Percentiles rank a stretch among this genome's conserved stretches.
phyloP scores from a whole-genome alignment of 2,113 vertebrate species.

The Barnardius zonarius region DNA sequence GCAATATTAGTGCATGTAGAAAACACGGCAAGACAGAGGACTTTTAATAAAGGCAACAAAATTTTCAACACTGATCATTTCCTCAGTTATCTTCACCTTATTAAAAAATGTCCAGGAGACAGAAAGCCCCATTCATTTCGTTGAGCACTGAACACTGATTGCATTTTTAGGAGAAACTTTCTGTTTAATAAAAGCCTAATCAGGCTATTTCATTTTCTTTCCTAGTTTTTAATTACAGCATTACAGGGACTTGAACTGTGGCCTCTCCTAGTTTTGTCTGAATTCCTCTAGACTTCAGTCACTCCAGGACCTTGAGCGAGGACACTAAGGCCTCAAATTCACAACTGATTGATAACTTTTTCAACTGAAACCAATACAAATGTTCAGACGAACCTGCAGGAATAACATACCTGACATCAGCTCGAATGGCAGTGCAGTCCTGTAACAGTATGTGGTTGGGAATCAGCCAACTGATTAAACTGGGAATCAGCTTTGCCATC shows the following conservation, averaged over 20 bases:
- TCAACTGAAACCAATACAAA: neutral
- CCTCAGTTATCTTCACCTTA: conserved; percentile 28
- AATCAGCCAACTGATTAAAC: neutral
- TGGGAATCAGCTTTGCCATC: neutral
- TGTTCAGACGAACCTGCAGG: neutral
- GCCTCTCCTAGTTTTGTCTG: neutral
- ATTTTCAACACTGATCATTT: conserved; percentile 30
- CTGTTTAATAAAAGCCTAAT: conserved; percentile 35
- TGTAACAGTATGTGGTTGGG: neutral
- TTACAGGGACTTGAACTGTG: neutral
- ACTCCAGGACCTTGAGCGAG: neutral
- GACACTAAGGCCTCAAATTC: neutral
- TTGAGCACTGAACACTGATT: neutral
- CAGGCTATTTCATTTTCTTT: neutral
- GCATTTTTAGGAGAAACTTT: conserved; percentile 17
- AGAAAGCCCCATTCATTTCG: conserved; percentile 37
- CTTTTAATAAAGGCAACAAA: neutral
- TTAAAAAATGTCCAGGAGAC: conserved; percentile 13
- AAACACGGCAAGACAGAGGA: conserved; percentile 10
- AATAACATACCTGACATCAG: neutral
- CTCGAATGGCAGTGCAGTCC: neutral
- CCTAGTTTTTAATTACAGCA: neutral
- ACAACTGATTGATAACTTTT: neutral
- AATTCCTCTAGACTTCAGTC: neutral
- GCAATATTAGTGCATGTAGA: neutral